Base-by-base conservation (phyloP, 1,140 invertebrate genomes). In the Acyrthosiphon pisum region DNA sequence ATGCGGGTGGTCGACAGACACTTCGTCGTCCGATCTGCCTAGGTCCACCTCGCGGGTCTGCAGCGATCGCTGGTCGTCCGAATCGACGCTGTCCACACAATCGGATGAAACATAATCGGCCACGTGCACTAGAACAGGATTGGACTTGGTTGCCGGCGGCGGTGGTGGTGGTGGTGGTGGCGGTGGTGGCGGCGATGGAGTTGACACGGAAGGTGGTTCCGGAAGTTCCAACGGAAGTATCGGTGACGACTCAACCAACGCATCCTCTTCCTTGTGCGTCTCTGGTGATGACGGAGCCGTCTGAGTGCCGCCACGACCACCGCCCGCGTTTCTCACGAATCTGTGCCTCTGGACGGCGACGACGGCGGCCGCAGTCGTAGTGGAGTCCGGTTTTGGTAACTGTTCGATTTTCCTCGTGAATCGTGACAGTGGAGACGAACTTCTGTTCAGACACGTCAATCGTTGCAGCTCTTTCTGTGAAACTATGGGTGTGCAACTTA, bases 101-200 rank as follows among this genome's bases (percentile, higher is more conserved):
- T 93, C 91, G 23, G 91, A 86, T 7, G 91, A 93, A 7, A 86
- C 91, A 35, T 93, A 93, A n/a, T 93, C 91, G 35, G 91, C 91
- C 35, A 93, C 91, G 48, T 93, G 91, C 46, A 93, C 81, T 50
- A 93, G 35, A 2, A 93, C 76, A 0, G 81, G 91, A 23, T 84
- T 84, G 23, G n/a, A 26, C 9, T 83, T 92, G 6, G n/a, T 46
- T 0, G 35, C 1, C 23, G 50, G 37, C 35, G 50, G 53, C 1
- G 35, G 81, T 2, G 83, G 35, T 0, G 83, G 37, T 1, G 86
- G 26, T 23, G 88, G 35, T 1, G 48, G 88, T 7, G 30, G 68
- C 23, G 44, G 44, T 3, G 41, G 41, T 0, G 41, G 44, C 0
- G 23, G 9, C 1, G 83, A 30, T 1, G 2, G 37, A 22, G 35